These are phyloP conservation scores for Corydoras sp. DNA, from an alignment of 2,113 vertebrate genomes.

Conservation along the genomic window DNA sequence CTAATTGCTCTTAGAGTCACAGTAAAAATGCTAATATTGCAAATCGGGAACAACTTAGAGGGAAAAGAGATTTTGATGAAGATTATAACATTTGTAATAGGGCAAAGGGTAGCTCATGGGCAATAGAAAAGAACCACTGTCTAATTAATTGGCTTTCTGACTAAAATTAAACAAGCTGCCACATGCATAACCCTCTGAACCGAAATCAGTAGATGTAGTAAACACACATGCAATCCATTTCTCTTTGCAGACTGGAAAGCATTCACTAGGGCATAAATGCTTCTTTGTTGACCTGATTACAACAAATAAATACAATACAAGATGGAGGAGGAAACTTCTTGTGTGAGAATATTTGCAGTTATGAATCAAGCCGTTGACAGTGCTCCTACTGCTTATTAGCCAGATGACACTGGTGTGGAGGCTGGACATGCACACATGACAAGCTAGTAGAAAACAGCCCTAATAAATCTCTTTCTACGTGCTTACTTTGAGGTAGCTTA, in stretches of 20 bases:
- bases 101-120: not conserved
- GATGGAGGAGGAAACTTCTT: slow-evolving; percentile 49
- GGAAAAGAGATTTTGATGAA: not conserved
- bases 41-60: not conserved
- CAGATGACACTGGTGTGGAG: slow-evolving; percentile 53
- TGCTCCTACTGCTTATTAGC: slow-evolving; percentile 35
- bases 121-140: slow-evolving; percentile 14
- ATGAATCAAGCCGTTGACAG: slow-evolving; percentile 46
- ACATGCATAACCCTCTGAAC: slow-evolving; percentile 56
- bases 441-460: slow-evolving; percentile 56
- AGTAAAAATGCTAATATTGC: not conserved
- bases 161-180: slow-evolving; percentile 56
- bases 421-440: slow-evolving; percentile 54
- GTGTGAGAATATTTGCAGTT: slow-evolving; percentile 42
- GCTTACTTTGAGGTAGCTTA: slow-evolving; percentile 62
- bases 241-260: slow-evolving; percentile 40
- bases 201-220: slow-evolving; percentile 43
- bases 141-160: slow-evolving; percentile 56
- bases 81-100: slow-evolving; percentile 3
- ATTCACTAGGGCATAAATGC: slow-evolving; percentile 47
- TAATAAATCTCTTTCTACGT: slow-evolving; percentile 64
- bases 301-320: slow-evolving; percentile 60
- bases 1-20: slow-evolving; percentile 10
- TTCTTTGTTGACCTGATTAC: slow-evolving; percentile 56
- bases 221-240: slow-evolving; percentile 36